Conservation (phyloP, 2,888 invertebrate genomes). For the Beris morrisii region DNA sequence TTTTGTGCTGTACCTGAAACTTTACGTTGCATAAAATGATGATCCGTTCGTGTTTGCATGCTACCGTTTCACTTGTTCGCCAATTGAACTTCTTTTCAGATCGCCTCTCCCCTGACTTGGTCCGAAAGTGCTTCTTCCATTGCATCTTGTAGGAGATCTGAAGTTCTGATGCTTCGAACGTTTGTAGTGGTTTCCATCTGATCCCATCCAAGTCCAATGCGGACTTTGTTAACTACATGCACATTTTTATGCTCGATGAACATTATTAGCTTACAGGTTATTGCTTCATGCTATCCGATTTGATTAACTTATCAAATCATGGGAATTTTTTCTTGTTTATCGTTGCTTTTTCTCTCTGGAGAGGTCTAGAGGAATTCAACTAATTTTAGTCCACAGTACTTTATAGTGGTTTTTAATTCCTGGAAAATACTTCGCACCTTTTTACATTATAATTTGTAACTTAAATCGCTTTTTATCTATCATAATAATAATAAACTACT, state of each 20-base stretch:
- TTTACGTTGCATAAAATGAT: conserved; percentile 24
- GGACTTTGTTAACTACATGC: not conserved
- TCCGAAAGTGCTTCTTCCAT: not conserved
- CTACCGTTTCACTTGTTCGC: conserved; percentile 32
- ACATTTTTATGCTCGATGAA: not conserved
- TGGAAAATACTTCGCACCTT: too few relatives aligned
- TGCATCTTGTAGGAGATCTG: not conserved
- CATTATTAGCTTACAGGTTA: not conserved
- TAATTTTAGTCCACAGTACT: too few relatives aligned
- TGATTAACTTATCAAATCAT: conserved; percentile 8
- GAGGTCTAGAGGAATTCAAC: too few relatives aligned
- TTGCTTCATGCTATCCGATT: not conserved
- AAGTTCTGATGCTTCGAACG: not conserved
- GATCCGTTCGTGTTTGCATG: conserved; percentile 25
- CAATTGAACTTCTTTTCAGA: not conserved
- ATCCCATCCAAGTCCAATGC: too few relatives aligned
- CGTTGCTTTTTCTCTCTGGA: too few relatives aligned
- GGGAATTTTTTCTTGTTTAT: not conserved
- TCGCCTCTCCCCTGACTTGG: too few relatives aligned
- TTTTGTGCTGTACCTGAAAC: conserved; percentile 20
- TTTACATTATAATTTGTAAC: too few relatives aligned
- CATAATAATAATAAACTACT: too few relatives aligned
- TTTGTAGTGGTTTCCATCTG: not conserved
- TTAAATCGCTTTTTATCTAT: too few relatives aligned
- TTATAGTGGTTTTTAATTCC: too few relatives aligned